Base-by-base conservation (phyloP, 2,113 vertebrate genomes). In the Megaceryle torquata region DNA sequence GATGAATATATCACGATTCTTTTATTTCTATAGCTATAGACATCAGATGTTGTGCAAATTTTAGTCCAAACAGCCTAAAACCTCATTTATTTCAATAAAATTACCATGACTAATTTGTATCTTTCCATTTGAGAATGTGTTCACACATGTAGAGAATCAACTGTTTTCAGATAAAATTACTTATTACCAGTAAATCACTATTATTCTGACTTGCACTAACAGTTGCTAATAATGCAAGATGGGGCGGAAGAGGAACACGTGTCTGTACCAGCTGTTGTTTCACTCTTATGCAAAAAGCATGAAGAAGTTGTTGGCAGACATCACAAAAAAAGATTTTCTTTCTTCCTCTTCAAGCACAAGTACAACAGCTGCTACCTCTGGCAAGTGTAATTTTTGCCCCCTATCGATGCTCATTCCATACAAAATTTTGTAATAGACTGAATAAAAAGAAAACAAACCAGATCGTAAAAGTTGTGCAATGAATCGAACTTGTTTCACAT, bases 231-330 rank as follows among this genome's bases (percentile, higher is more conserved):
- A 88, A 89, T 46, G 26, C 64, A 90, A 71, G 56, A 88, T 61
- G 26, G n/a, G 20, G 35, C 85, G 21, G 37, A 50, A 88, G 68
- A 86, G 13, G 18, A 91, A 77, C 71, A 95, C 2, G 6, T 81
- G 90, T 75, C 35, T 86, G 41, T 76, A 88, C 60, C 95, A 96
- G 86, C 92, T 93, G 95, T 63, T 94, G 43, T 57, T 75, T 71
- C 39, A 63, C 24, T 80, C 41, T 67, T 71, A 75, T 33, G 43
- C 74, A 91, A 63, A 96, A 85, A 78, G 56, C 68, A 83, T 18
- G 25, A 70, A 93, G 69, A 80, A 68, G 60, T 64, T 68, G 28
- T 71, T 92, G 84, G 65, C 87, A 92, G 69, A 35, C 83, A 81
- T 39, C 3, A 6, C 53, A 85, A 91, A 85, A 91, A 75, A 91